Base-by-base conservation (phyloP, 2,888 invertebrate species). In the Linnaemya tessellans region DNA sequence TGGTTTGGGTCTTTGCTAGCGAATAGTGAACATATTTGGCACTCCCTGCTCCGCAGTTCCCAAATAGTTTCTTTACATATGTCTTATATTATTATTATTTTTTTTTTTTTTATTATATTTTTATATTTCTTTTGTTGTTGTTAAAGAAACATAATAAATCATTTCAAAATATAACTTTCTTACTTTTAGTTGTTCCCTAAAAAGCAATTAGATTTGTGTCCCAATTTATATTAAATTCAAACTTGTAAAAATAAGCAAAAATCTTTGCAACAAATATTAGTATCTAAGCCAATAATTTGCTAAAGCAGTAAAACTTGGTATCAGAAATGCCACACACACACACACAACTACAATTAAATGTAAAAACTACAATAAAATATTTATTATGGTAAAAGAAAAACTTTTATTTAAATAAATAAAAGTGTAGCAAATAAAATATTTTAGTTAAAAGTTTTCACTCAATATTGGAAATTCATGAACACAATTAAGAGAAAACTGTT, bases 401-500 rank as follows among this genome's bases (percentile, higher is more conserved):
- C 20, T 20, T 49, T 78, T 41, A 18, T 22, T 78, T 41, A 13
- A 49, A 22, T 8, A n/a, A 49, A n/a, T n/a, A n/a, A 38, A 56
- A 38, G 46, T 38, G 30, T 30, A 9, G 1, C 3, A n/a, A 65
- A 43, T 8, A 30, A 58, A 64, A 35, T 46, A 58, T 62, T 70
- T 70, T 68, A 11, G 1, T 68, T 78, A 15, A 38, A 64, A 65
- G n/a, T 64, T 73, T 73, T 38, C 35, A 15, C 13, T 20, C n/a
- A 43, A 62, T 56, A 65, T 65, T 73, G 65, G 56, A 18, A 80
- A 73, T 65, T 49, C 35, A 49, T 64, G 13, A 54, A 67, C 49
- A 54, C 49, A 58, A 58, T 56, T 58, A 56, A 35, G 38, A 65
- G 9, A 30, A 25, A 71, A 86, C n/a, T 58, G 35, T 67, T 81